Base-by-base conservation (phyloP, 2,888 invertebrate genomes). In the Thymelicus sylvestris region DNA sequence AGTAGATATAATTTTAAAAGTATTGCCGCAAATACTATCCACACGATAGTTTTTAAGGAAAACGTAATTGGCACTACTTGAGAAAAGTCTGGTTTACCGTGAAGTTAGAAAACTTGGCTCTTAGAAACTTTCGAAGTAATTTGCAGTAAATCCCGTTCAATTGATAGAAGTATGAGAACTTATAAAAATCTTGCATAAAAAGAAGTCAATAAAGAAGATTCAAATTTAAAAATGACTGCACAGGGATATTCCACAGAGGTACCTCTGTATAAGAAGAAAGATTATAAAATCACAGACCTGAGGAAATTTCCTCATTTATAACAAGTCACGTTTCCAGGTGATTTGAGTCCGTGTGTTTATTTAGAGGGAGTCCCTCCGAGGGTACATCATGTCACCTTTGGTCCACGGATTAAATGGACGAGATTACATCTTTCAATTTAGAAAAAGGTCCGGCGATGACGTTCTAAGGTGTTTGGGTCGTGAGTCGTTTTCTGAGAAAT, bases 381-480 rank as follows among this genome's bases (percentile, higher is more conserved):
- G 67, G 69, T 74, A 64, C 69, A 39, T 52, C 52, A 61, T 39
- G 47, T 50, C 60, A 60, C 41, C 60, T 65, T 66, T 59, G 50
- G 70, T 66, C 65, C 60, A 15, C 60, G 76, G 78, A 80, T 81
- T 80, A 83, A 86, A 81, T 77, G 74, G 76, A 66, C 77, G 61
- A 87, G 88, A 90, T 89, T 86, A 87, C 82, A 88, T 90, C 87
- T 87, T 85, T 85, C 83, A 81, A 87, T 88, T 85, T 82, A 76
- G 79, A 82, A 66, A 80, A 84, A 84, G 83, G 85, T 81, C 79
- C 79, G 67, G 68, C 71, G 72, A 64, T 50, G 44, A 66, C 57
- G 38, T 19, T 39, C 47, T 15, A n/a, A 70, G 60, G 60, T 65
- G 71, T 61, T 65, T 66, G 38, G 19, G 24, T 47, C 44, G 55